Evolutionary conservation across 53 echinoderm and acorn worm species (phyloP).

Genomic region (Crossaster papposus): DNA sequence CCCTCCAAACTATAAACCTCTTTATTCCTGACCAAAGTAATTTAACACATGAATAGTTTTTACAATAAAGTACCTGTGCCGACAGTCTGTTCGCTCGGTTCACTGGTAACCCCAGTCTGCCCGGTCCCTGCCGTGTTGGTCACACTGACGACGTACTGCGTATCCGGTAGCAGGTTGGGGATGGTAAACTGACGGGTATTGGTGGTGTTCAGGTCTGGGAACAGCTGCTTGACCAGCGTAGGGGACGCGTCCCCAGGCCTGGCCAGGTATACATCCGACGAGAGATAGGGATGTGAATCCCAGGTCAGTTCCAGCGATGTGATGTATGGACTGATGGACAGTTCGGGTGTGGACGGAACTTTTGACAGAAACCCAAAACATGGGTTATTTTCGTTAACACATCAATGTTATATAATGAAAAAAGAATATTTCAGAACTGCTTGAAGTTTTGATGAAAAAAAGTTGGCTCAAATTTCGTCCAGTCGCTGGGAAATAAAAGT

Average conservation of each 20-base stretch:
- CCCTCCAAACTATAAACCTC: too few relatives aligned
- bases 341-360: not conserved
- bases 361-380: not conserved
- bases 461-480: too few relatives aligned
- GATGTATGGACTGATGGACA: not conserved
- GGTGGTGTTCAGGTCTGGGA: not conserved
- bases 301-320: not conserved
- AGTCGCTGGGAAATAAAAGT: too few relatives aligned
- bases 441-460: too few relatives aligned
- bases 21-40: too few relatives aligned
- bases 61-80: conserved; percentile 27
- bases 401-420: not conserved
- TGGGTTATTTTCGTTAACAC: not conserved
- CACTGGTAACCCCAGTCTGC: not conserved
- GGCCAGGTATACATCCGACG: conserved; percentile 22
- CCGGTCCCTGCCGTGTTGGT: conserved; percentile 50
- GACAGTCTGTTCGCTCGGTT: not conserved
- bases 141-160: conserved; percentile 47
- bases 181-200: not conserved
- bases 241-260: conserved; percentile 32
- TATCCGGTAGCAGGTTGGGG: conserved; percentile 31
- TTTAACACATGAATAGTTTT: too few relatives aligned
- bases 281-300: conserved; percentile 9
- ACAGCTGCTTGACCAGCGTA: conserved; percentile 1
- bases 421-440: not conserved